Percentiles rank a stretch among this genome's conserved stretches.
These are phyloP conservation scores for Thamnophis sirtalis DNA, from an alignment of 2,113 vertebrate genomes.

Conservation along the genomic window DNA sequence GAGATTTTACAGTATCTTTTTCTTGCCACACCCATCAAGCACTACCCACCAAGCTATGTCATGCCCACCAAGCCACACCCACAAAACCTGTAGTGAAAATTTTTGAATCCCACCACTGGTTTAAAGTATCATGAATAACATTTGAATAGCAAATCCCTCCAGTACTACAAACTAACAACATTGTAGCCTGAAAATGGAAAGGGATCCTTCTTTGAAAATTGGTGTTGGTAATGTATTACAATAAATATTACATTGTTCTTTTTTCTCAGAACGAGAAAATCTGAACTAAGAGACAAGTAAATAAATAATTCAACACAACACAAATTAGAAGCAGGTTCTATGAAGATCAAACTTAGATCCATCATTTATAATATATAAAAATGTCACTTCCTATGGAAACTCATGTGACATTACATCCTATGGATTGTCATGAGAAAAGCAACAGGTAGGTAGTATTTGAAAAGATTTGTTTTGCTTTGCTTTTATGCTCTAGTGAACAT, in stretches of 20 bases:
- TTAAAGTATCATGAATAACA: not conserved
- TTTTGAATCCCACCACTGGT: too few species aligned
- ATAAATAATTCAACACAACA: not conserved
- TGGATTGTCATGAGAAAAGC: not conserved
- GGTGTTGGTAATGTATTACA: not conserved
- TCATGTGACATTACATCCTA: not conserved
- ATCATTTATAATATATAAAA: conserved; percentile 2
- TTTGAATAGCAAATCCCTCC: not conserved
- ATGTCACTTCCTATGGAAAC: conserved; percentile 4
- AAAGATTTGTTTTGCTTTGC: not conserved
- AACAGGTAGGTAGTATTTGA: not conserved
- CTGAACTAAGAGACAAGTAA: not conserved
- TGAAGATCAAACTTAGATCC: not conserved
- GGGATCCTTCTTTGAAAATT: not conserved
- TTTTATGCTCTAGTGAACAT: conserved; percentile 2
- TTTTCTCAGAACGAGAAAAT: not conserved
- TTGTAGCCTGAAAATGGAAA: not conserved
- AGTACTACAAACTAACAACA: not conserved
- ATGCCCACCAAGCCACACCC: too few species aligned
- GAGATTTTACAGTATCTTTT: too few species aligned
- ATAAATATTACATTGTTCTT: fast-evolving
- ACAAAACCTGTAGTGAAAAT: too few species aligned
- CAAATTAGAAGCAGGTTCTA: not conserved
- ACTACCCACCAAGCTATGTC: too few species aligned
- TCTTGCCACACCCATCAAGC: too few species aligned